Evolutionary conservation across 92 coral and sea anemone genomes (phyloP), one percentile per base, ranked within the genome.

Genomic region (Pocillopora grandis): DNA sequence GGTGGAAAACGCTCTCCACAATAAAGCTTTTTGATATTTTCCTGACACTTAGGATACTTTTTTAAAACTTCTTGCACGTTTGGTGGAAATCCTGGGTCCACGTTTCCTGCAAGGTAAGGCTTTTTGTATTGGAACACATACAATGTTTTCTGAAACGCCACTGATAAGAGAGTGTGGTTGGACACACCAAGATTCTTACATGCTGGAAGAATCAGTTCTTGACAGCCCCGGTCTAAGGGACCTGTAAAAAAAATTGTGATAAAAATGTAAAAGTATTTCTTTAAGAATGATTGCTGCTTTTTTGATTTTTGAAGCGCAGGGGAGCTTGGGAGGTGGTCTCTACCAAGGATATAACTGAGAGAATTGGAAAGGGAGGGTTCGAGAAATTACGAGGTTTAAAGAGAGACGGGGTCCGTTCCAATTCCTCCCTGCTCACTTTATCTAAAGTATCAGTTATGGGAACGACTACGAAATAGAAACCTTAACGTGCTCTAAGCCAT

Each of bases 141-240:
- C 2, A 81, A 23, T 9, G 17, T 49, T 55, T 84, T 76, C 58
- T 84, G 88, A 12, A 20, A 66, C 10, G 76, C 77, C 10, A 27
- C 68, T 37, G 76, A 20, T 17, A 84, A 3, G 11, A 76, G 76
- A 23, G 88, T 84, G 62, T 74, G 55, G 68, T 76, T 76, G 69
- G 81, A 76, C 19, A 76, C 76, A 6, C 90, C 86, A 3, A 85
- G 66, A 33, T 78, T 71, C 81, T 91, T 74, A 66, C 92, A 91
- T 60, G 87, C 84, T 0, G 94, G 94, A 60, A 91, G 56, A 77
- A 91, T 77, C 72, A 88, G 42, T 19, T 79, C 19, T 62, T 63
- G 71, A 75, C 94, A 91, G 62, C 81, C 82, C 62, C 94, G 76
- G 33, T 91, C 90, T 17, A 91, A 85, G 16, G 94, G 94, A 77